These are phyloP conservation scores for Amphibalanus amphitrite DNA, from an alignment of 1,140 invertebrate genomes.

Conservation along the genomic window DNA sequence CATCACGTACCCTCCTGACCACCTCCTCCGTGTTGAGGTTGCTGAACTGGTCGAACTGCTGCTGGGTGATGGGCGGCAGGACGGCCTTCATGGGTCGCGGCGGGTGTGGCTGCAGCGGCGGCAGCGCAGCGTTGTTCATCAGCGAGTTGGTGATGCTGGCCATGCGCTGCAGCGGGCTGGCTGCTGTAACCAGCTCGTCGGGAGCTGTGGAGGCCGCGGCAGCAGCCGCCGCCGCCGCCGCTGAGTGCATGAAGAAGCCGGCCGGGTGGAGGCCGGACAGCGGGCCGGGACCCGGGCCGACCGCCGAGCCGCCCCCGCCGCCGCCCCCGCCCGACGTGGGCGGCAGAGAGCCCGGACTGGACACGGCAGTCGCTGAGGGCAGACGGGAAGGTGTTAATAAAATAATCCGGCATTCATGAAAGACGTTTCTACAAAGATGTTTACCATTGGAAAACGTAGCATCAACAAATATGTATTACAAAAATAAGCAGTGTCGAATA, in stretches of 20 bases:
- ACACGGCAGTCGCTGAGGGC: not conserved
- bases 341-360: not conserved
- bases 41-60: slow-evolving; percentile 96
- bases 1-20: slow-evolving; percentile 57
- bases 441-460: too few species aligned
- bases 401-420: too few species aligned
- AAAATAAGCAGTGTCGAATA: too few species aligned
- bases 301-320: too few species aligned
- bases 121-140: slow-evolving; percentile 54
- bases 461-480: too few species aligned
- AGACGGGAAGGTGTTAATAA: too few species aligned
- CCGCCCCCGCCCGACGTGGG: slow-evolving; percentile 3
- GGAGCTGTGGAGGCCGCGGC: not conserved
- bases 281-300: too few species aligned
- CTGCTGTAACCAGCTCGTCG: slow-evolving; percentile 4
- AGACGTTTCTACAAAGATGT: too few species aligned
- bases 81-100: slow-evolving; percentile 86
- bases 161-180: slow-evolving; percentile 84
- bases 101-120: slow-evolving; percentile 59
- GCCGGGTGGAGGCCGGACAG: not conserved
- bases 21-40: slow-evolving; percentile 97
- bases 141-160: slow-evolving; percentile 93
- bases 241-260: slow-evolving; percentile 1
- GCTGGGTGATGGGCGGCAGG: slow-evolving; percentile 94
- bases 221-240: too few species aligned